Evolutionary conservation across 2,888 invertebrate genomes (phyloP).

Genomic region (Machimus rusticus): DNA sequence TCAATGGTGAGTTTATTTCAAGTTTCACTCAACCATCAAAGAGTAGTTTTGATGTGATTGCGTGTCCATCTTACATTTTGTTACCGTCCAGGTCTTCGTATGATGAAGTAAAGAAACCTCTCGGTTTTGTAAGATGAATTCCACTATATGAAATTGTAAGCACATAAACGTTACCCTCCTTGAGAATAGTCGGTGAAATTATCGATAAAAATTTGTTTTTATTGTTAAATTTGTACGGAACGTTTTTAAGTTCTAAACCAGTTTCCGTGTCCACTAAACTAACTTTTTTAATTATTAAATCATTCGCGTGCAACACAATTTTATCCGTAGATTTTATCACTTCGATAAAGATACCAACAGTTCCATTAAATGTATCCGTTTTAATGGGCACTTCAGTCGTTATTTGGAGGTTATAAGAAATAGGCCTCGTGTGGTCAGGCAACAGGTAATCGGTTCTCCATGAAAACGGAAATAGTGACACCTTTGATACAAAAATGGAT

Average conservation of each 20-base stretch:
- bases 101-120: not conserved
- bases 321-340: not conserved
- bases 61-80: constrained; percentile 46
- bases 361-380: not conserved
- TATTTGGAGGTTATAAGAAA: constrained; percentile 2
- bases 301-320: constrained; percentile 14
- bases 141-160: not conserved
- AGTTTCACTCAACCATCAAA: not conserved
- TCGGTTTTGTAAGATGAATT: not conserved
- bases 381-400: not conserved
- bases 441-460: not conserved
- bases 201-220: not conserved
- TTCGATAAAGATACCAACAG: not conserved
- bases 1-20: not conserved
- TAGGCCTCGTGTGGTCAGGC: constrained; percentile 2
- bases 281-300: not conserved
- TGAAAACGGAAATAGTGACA: not conserved
- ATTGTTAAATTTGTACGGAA: not conserved
- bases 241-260: not conserved
- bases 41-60: not conserved
- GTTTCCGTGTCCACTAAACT: not conserved
- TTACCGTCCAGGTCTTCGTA: constrained; percentile 32
- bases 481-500: not conserved
- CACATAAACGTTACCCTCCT: not conserved
- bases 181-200: not conserved